phyloP scores from a whole-genome alignment of 2,797 vertebrate genomes.

The Anomalospiza imberbis region DNA sequence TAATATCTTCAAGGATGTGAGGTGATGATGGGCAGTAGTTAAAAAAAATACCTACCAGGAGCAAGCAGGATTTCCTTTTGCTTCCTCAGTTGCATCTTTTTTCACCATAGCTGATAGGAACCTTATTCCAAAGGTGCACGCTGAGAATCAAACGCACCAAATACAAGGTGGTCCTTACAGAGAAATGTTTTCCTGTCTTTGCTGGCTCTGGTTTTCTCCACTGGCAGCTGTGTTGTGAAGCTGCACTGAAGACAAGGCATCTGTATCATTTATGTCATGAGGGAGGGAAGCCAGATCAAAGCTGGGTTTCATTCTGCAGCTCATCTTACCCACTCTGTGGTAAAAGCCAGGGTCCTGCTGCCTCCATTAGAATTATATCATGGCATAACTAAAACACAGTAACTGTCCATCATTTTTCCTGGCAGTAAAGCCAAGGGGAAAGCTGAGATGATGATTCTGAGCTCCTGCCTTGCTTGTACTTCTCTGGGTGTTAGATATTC shows the following conservation, averaged over 20 bases:
- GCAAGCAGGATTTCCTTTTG: background rate
- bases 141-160: background rate
- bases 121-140: background rate
- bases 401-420: background rate
- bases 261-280: background rate
- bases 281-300: background rate
- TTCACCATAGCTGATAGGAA: background rate
- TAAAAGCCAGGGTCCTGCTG: background rate
- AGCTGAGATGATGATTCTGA: background rate
- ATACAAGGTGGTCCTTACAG: accelerated
- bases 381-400: background rate
- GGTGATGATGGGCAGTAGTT: background rate
- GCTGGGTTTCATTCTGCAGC: background rate
- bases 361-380: background rate
- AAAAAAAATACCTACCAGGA: background rate
- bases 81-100: background rate
- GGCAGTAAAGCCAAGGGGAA: background rate
- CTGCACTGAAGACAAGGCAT: background rate
- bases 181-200: background rate
- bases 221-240: background rate
- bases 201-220: background rate
- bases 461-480: background rate
- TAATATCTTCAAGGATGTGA: background rate
- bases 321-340: background rate
- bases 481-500: background rate